Conservation (phyloP, 2,113 vertebrate genomes). For the Corydoras sp. region DNA sequence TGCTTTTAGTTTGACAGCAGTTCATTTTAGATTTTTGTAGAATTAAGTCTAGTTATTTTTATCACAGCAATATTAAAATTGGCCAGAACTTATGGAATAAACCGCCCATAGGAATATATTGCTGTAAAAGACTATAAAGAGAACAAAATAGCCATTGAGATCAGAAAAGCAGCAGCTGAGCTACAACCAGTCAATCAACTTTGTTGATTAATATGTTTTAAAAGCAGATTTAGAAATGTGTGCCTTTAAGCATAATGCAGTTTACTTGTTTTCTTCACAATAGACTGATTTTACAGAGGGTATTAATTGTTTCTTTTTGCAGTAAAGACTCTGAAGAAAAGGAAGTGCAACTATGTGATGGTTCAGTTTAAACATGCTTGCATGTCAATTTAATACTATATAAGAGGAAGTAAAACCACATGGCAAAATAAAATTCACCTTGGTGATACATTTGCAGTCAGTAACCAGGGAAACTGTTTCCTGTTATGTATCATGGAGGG, state of each 20-base stretch:
- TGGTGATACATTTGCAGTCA: neutral
- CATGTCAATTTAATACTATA: neutral
- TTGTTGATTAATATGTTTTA: neutral
- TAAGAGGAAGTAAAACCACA: neutral
- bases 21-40: too few relatives aligned
- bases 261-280: neutral
- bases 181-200: neutral
- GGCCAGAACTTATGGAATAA: too few relatives aligned
- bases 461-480: neutral
- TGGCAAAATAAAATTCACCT: constrained; percentile 6
- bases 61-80: too few relatives aligned
- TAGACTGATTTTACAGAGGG: neutral
- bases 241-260: neutral
- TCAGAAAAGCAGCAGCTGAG: neutral
- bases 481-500: neutral
- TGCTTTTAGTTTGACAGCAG: too few relatives aligned
- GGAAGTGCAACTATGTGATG: constrained; percentile 2
- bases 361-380: too few relatives aligned
- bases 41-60: too few relatives aligned
- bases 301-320: too few relatives aligned
- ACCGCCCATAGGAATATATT: neutral
- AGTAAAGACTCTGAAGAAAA: neutral
- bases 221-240: neutral
- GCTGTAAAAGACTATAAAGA: too few relatives aligned
- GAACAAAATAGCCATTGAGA: too few relatives aligned